Evolutionary conservation across 2,797 vertebrate genomes (phyloP), one percentile per base, ranked within the genome.

Genomic region (Eutrigla gurnardus): DNA sequence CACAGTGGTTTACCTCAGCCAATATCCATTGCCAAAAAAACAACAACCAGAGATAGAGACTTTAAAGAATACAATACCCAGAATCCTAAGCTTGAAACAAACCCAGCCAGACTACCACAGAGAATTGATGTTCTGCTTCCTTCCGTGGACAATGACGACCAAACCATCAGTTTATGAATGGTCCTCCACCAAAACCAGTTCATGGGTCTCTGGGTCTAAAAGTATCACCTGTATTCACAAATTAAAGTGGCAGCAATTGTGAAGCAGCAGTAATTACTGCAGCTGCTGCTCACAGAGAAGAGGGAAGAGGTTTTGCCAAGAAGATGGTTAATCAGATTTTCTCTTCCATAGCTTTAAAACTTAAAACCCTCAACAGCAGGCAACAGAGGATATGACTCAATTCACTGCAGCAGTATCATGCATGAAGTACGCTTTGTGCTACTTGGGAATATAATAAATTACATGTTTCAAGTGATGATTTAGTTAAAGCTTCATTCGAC

Each of bases 331-430:
- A 50, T 58, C 32, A 42, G 42, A 53, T 61, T 11, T 63, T 32
- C 54, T 46, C 40, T 54, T 15, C 6, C 14, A 60, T 33, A 64
- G 17, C 47, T 42, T 45, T 32, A 62, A 64, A 79, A 58, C 33
- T 1, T 10, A 39, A 50, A 49, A 60, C 59, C 60, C 13, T 59
- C 18, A 33, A 46, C 33, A 83, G 35, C 7, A 81, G 32, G 58
- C 6, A 57, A 39, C 1, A 65, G 33, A 59, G 13, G 36, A 55
- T 9, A 66, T 7, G 47, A 70, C 10, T 79, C 67, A 84, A 77
- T 88, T 92, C 80, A 87, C 80, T 0, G 32, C 85, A 89, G 82
- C 88, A 85, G 60, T 10, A 40, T 67, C 10, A 36, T 37, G 7
- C 42, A n/a, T 42, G 7, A 15, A 55, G 10, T 52, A 15, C 54